Evolutionary conservation across 2,797 vertebrate genomes (phyloP).

Genomic region (Petrocephalus sullivani): DNA sequence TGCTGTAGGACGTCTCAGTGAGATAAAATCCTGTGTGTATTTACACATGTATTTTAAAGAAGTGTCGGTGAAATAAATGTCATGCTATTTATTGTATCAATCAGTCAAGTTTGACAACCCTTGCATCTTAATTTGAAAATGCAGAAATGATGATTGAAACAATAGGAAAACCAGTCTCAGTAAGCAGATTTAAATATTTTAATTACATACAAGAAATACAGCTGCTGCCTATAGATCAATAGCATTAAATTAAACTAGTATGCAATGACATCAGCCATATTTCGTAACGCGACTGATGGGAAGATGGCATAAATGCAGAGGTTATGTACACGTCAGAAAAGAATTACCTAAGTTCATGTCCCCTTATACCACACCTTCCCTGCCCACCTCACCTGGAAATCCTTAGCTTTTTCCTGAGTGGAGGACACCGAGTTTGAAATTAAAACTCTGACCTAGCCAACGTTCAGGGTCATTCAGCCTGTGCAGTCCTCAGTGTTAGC

Average conservation of each 20-base stretch:
- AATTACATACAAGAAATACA: not conserved
- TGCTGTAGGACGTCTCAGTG: not conserved
- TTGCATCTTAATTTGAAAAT: not conserved
- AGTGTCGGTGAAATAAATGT: not conserved
- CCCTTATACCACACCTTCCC: not conserved
- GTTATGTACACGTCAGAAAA: not conserved
- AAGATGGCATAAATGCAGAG: not conserved
- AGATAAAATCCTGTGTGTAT: not conserved
- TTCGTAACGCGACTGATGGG: not conserved
- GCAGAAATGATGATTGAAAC: not conserved
- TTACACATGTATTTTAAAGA: not conserved
- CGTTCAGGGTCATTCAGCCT: not conserved
- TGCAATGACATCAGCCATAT: not conserved
- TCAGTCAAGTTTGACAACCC: not conserved
- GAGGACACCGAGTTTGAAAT: not conserved
- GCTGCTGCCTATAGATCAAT: not conserved
- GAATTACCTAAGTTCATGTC: not conserved
- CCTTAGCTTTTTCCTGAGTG: not conserved
- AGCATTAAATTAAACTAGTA: not conserved
- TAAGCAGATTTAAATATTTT: not conserved
- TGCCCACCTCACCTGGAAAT: not conserved
- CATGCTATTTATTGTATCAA: not conserved
- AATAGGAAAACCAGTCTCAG: not conserved
- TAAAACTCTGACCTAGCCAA: not conserved
- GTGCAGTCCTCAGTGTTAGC: not conserved